These are phyloP conservation scores for Eulemur rufifrons DNA, from an alignment of 2,113 vertebrate species.

Conservation along the genomic window DNA sequence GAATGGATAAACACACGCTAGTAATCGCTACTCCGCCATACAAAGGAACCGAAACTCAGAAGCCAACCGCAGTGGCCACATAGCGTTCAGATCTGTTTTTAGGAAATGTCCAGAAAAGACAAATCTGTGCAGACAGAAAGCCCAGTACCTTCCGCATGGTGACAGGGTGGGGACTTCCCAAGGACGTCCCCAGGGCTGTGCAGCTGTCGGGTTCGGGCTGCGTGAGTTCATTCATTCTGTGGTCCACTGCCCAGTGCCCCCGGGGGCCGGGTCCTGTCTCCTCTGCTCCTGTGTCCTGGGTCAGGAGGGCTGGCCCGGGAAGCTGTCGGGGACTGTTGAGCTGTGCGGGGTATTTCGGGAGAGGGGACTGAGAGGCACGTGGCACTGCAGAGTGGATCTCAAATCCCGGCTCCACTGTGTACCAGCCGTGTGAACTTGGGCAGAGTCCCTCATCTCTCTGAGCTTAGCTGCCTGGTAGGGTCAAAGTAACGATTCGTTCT, in stretches of 20 bases:
- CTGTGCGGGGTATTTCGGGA: neutral
- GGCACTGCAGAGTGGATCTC: neutral
- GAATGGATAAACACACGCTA: neutral
- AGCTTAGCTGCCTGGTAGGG: neutral
- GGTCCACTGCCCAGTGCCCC: neutral
- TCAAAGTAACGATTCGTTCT: neutral
- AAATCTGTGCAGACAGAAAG: neutral
- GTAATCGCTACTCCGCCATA: accelerated
- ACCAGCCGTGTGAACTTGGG: neutral
- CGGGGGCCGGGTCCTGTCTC: accelerated
- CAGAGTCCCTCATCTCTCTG: neutral
- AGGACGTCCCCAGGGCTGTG: neutral
- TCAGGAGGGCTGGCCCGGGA: too few relatives aligned
- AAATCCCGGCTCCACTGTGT: accelerated
- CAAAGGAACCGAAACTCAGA: neutral
- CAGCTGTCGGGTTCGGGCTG: neutral
- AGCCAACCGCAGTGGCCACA: neutral
- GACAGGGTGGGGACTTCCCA: neutral
- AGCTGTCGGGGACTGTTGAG: accelerated
- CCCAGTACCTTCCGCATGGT: accelerated
- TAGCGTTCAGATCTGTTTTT: neutral
- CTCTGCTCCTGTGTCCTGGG: neutral
- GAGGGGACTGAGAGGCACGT: accelerated
- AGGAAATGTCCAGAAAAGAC: neutral
- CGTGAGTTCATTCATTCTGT: neutral